Evolutionary conservation across 2,113 vertebrate genomes (phyloP).

Genomic region (Eupsittula cactorum): DNA sequence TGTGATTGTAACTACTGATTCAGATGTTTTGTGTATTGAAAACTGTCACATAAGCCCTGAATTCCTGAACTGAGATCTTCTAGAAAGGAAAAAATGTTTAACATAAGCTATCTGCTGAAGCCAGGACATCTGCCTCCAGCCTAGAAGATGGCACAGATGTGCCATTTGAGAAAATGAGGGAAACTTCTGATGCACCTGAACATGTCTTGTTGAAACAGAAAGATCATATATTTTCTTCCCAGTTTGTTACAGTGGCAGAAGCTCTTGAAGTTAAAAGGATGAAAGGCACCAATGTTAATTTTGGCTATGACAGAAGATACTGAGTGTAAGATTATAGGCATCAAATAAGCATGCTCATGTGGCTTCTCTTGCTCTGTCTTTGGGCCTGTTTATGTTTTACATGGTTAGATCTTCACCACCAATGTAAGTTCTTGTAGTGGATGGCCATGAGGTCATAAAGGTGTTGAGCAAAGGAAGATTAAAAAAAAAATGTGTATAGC

Average conservation of each 20-base stretch:
- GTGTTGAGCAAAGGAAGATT: not conserved
- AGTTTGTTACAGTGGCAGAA: not conserved
- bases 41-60: not conserved
- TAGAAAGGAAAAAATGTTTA: not conserved
- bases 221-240: not conserved
- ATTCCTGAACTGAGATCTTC: not conserved
- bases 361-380: not conserved
- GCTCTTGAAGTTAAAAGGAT: not conserved
- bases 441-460: not conserved
- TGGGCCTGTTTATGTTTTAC: not conserved
- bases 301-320: not conserved
- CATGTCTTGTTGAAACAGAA: not conserved
- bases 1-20: not conserved
- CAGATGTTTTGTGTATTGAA: not conserved
- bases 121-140: not conserved
- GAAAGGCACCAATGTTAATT: not conserved
- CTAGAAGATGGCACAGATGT: not conserved
- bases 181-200: not conserved
- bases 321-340: not conserved
- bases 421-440: not conserved
- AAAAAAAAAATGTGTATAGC: not conserved
- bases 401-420: not conserved
- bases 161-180: not conserved
- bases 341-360: not conserved
- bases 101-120: not conserved